A percentile compares a stretch with the other conserved stretches of the same genome.
These are phyloP conservation scores for Troilus luridus DNA, from an alignment of 2,888 invertebrate species.

Conservation along the genomic window DNA sequence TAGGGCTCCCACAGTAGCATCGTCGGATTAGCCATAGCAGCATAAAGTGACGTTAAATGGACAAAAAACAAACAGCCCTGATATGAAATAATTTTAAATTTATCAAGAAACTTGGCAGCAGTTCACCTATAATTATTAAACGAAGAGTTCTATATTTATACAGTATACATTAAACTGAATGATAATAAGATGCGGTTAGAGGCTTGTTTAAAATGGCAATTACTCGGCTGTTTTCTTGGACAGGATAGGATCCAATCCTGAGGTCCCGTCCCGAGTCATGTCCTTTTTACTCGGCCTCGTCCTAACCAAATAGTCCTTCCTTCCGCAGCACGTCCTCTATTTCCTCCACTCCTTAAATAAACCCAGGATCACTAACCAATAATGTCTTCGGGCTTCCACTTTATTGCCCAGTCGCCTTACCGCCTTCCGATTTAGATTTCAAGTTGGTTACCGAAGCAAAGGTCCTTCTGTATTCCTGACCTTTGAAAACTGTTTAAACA, in stretches of 20 bases:
- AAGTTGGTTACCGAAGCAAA: neutral
- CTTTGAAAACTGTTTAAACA: too few relatives aligned
- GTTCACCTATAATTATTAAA: neutral
- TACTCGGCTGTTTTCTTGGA: neutral
- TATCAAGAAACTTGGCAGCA: neutral
- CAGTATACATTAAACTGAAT: neutral
- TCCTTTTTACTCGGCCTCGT: neutral
- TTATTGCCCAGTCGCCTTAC: neutral
- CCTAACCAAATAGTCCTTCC: constrained; percentile 36
- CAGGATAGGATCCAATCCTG: too few relatives aligned
- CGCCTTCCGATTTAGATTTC: neutral
- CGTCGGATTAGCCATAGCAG: too few relatives aligned
- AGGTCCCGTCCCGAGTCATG: neutral
- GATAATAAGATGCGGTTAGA: neutral
- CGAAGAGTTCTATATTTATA: neutral
- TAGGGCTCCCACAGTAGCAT: too few relatives aligned
- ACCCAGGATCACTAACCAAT: constrained; percentile 38
- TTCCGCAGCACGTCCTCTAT: constrained; percentile 40
- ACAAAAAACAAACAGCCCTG: too few relatives aligned
- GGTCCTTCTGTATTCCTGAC: neutral
- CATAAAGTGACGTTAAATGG: too few relatives aligned
- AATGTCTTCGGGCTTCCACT: constrained; percentile 11
- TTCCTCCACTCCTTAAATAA: constrained; percentile 31
- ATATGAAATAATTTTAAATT: too few relatives aligned
- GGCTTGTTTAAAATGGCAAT: constrained; percentile 28